Conservation (phyloP, 2,113 vertebrate genomes). For the Erythrolamprus reginae region DNA sequence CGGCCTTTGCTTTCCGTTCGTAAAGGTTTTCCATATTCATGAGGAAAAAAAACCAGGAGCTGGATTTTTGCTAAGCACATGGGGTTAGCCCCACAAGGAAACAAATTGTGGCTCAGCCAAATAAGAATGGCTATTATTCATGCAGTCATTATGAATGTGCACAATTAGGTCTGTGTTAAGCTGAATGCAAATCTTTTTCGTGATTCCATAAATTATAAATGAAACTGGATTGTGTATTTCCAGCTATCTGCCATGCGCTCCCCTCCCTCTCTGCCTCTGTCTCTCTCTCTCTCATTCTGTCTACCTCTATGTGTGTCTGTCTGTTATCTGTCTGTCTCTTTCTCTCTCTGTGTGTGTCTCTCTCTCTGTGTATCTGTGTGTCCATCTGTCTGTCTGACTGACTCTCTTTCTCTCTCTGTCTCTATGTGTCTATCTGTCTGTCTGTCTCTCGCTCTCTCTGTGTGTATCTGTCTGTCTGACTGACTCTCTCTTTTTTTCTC, state of each 20-base stretch:
- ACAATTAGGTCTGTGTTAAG: neutral
- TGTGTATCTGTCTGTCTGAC: neutral
- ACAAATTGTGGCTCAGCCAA: neutral
- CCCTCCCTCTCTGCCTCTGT: neutral
- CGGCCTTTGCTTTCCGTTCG: neutral
- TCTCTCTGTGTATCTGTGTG: accelerated
- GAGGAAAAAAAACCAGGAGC: neutral
- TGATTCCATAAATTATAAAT: neutral
- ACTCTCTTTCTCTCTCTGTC: neutral
- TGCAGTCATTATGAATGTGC: neutral
- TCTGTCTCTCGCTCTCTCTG: neutral
- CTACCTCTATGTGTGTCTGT: too few species aligned
- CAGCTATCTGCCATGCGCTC: neutral
- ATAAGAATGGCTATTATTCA: neutral
- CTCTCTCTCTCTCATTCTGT: too few species aligned
- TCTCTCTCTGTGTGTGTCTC: too few species aligned
- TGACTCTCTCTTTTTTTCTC: too few species aligned
- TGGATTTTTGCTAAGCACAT: neutral
- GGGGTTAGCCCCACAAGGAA: neutral
- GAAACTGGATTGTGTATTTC: neutral
- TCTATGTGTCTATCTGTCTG: neutral
- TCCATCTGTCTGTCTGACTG: neutral
- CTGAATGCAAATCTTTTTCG: neutral
- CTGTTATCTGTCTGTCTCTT: too few species aligned
- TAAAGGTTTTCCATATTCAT: neutral